Evolutionary conservation across 1,140 invertebrate genomes (phyloP), one percentile per base, ranked within the genome.

Genomic region (Drosophila lacertosa): DNA sequence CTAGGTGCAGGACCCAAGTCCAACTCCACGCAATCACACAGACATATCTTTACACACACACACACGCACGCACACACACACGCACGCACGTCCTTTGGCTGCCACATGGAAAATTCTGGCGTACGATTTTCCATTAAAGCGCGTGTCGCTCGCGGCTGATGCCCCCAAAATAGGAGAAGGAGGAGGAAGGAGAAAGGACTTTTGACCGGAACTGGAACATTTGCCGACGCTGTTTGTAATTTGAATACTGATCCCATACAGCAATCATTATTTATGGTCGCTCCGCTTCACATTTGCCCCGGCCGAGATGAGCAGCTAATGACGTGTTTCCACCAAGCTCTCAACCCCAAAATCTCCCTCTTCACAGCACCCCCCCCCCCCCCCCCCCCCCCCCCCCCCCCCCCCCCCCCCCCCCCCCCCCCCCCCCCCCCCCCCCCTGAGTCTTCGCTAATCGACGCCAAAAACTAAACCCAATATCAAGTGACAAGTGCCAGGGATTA

Each of bases 241-340:
- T 81, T 81, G 74, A 84, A 77, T 81, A 86, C 45, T 20, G 11
- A 18, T 16, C 57, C 26, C 57, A 16, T 60, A 11, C 58, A 24
- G 50, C 81, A 77, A 86, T 86, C 77, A 73, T 84, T 84, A 81
- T 84, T 81, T 86, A 84, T 80, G 73, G 65, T 16, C 57, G 35
- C 33, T 32, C 42, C 39, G 35, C 47, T 58, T 58, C 77, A 58
- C 59, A 58, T 32, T 77, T 64, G 54, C 62, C n/a, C n/a, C 24
- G 13, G 16, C 33, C 2, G 11, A 55, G 39, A 45, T 59, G 22
- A 9, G 33, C 40, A 32, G n/a, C 45, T 72, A 58, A 59, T 66
- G 68, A 65, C 54, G 39, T 57, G 16, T 40, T 15, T 11, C 22
- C n/a, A 16, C 22, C 35, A 42, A 20, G n/a, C n/a, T n/a, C 11